Evolutionary conservation across 2,797 vertebrate genomes (phyloP).

Genomic region (Melanotaenia parkinsoni): DNA sequence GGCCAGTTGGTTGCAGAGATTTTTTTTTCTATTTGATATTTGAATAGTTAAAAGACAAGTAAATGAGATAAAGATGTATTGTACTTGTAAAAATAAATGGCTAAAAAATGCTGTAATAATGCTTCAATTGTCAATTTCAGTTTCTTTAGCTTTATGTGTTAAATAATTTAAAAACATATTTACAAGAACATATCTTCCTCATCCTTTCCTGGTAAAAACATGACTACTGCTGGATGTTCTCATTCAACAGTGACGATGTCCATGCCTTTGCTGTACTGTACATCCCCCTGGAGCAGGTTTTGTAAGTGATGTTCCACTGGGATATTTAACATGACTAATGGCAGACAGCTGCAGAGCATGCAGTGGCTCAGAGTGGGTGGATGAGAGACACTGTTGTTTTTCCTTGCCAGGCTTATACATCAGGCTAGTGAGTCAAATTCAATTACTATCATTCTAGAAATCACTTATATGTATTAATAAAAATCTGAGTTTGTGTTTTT

Average conservation of each 20-base stretch:
- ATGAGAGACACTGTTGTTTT: slow-evolving; percentile 30
- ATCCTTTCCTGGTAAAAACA: background rate
- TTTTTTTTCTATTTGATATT: background rate
- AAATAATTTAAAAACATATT: background rate
- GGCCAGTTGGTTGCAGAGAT: background rate
- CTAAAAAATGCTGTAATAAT: no score
- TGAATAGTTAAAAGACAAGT: background rate
- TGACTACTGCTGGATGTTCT: slow-evolving; percentile 6
- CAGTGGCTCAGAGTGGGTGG: slow-evolving; percentile 24
- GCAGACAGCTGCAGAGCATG: slow-evolving; percentile 53
- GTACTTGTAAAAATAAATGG: no score
- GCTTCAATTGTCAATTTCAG: no score
- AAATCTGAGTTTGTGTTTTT: background rate
- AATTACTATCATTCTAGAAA: slow-evolving; percentile 19
- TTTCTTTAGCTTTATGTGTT: no score
- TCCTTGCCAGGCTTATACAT: slow-evolving; percentile 34
- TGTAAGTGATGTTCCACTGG: slow-evolving; percentile 52
- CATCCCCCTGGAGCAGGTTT: slow-evolving; percentile 34
- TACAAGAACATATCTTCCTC: background rate
- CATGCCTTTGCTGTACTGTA: slow-evolving; percentile 21
- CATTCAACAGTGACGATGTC: slow-evolving; percentile 24
- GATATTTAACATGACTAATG: slow-evolving; percentile 62
- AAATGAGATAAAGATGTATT: no score
- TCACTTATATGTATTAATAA: slow-evolving; percentile 16
- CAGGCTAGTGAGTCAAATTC: slow-evolving; percentile 16